These are phyloP conservation scores for Anguilla anguilla DNA, from an alignment of 2,797 vertebrate species.

Conservation along the genomic window DNA sequence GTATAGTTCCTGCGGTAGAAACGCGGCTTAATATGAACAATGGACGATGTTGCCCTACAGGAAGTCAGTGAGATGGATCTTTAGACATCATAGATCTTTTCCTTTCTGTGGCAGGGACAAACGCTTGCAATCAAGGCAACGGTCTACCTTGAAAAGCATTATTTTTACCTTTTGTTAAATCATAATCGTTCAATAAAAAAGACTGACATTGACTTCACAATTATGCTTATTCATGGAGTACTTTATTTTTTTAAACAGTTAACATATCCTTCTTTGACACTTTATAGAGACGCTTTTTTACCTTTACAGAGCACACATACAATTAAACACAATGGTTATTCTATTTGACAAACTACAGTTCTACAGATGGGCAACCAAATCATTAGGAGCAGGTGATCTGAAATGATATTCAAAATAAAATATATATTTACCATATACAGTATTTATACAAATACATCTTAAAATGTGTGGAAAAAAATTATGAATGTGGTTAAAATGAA, in stretches of 20 bases:
- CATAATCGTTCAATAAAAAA: background rate
- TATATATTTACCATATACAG: conserved; percentile 17
- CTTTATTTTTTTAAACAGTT: background rate
- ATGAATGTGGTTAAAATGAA: background rate
- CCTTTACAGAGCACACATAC: background rate
- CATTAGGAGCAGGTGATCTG: background rate
- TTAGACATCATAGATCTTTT: too few relatives aligned
- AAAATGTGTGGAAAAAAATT: background rate
- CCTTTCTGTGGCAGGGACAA: too few relatives aligned
- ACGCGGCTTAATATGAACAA: too few relatives aligned
- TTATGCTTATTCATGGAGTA: background rate
- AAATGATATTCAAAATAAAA: conserved; percentile 10
- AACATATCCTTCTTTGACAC: background rate
- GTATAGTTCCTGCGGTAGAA: too few relatives aligned
- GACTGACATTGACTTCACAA: background rate
- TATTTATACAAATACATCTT: conserved; percentile 18
- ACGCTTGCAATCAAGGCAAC: too few relatives aligned
- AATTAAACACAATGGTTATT: background rate
- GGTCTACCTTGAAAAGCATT: too few relatives aligned
- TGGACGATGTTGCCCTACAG: too few relatives aligned
- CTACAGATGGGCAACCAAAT: background rate
- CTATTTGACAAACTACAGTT: background rate
- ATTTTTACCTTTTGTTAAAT: background rate
- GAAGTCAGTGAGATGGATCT: too few relatives aligned
- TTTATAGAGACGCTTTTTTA: background rate